Conservation (phyloP, 2,797 vertebrate genomes). For the Holocentrus rufus region DNA sequence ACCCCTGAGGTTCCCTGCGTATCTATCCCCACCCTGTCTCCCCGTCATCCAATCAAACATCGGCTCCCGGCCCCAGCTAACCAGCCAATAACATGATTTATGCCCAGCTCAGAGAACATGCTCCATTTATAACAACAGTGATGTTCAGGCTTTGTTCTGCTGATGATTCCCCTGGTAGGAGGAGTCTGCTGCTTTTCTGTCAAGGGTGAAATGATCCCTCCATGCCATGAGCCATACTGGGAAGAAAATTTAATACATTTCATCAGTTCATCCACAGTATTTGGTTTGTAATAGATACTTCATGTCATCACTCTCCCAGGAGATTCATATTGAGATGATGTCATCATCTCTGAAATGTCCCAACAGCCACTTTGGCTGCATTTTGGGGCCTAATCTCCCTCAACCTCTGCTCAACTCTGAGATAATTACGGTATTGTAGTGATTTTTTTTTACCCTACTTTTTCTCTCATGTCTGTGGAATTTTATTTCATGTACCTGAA, state of each 20-base stretch:
- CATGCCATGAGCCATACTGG: constrained; percentile 16
- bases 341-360: neutral
- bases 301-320: neutral
- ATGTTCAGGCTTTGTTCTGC: constrained; percentile 69
- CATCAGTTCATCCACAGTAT: neutral
- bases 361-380: neutral
- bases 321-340: neutral
- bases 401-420: constrained; percentile 13
- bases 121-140: constrained; percentile 64
- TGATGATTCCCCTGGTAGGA: constrained; percentile 47
- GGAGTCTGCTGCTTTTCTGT: constrained; percentile 32
- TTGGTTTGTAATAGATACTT: constrained; percentile 30
- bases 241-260: constrained; percentile 15
- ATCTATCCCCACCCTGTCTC: constrained; percentile 64
- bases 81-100: constrained; percentile 72
- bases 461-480: constrained; percentile 12
- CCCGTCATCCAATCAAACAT: constrained; percentile 54
- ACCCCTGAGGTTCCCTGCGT: constrained; percentile 46
- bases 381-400: constrained; percentile 14
- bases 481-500: constrained; percentile 34
- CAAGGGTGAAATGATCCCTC: constrained; percentile 23
- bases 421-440: constrained; percentile 16
- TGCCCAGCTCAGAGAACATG: constrained; percentile 50
- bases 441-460: neutral
- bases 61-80: constrained; percentile 38